Conservation (phyloP, 2,888 invertebrate species). For the Xestia sexstrigata region DNA sequence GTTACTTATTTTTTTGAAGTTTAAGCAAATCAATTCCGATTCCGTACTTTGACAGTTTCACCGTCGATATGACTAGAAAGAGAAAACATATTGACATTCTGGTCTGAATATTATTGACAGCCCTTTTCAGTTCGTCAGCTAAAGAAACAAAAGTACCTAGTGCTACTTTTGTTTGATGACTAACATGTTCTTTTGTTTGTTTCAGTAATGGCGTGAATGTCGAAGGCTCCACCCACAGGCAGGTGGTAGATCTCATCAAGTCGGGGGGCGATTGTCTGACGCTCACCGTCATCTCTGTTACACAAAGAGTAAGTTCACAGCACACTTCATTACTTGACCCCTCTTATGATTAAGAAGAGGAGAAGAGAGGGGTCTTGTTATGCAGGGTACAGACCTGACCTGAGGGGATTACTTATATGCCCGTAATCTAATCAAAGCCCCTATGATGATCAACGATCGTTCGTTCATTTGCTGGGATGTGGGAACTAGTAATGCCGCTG, state of each 20-base stretch:
- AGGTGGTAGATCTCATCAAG: slow-evolving; percentile 99
- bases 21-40: neutral
- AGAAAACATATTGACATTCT: neutral
- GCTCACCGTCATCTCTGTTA: slow-evolving; percentile 98
- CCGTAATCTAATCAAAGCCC: neutral
- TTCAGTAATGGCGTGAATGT: slow-evolving; percentile 99
- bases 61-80: neutral
- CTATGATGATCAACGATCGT: neutral
- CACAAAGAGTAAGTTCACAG: slow-evolving; percentile 93
- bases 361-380: neutral
- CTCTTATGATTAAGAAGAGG: neutral
- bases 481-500: neutral
- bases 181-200: slow-evolving; percentile 70
- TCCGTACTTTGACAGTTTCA: too few relatives aligned
- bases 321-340: neutral
- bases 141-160: neutral
- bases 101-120: slow-evolving; percentile 3
- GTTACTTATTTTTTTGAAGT: neutral
- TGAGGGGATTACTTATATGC: neutral
- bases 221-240: slow-evolving; percentile 99
- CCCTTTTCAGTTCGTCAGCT: neutral
- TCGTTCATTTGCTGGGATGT: neutral
- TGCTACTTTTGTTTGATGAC: neutral
- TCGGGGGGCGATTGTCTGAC: slow-evolving; percentile 99
- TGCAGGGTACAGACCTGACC: neutral